These are phyloP conservation scores for Ariopsis seemanni DNA, from an alignment of 2,113 vertebrate genomes.

Conservation along the genomic window DNA sequence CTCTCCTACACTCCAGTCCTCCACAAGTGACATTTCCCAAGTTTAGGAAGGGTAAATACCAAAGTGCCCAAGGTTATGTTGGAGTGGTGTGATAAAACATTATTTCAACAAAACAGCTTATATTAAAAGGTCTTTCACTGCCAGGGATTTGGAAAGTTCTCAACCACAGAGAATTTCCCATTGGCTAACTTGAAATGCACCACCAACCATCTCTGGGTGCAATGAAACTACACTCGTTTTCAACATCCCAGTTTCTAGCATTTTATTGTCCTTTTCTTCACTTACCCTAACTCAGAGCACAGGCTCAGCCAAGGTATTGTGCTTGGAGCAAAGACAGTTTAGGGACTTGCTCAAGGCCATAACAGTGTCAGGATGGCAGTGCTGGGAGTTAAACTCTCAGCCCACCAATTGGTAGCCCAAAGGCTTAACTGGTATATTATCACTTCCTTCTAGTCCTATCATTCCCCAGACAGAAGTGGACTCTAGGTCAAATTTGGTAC, in stretches of 20 bases:
- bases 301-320: background rate
- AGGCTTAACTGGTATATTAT: background rate
- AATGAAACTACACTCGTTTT: background rate
- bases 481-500: background rate
- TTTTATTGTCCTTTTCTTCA: background rate
- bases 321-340: background rate
- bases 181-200: background rate
- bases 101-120: slow-evolving; percentile 16
- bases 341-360: background rate
- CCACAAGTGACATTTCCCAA: slow-evolving; percentile 32
- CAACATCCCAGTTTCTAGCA: background rate
- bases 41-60: slow-evolving; percentile 32
- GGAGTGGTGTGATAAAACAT: slow-evolving; percentile 22
- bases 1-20: background rate
- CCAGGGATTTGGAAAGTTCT: background rate
- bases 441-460: background rate
- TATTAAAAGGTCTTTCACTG: slow-evolving; percentile 8
- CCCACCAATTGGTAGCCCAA: background rate
- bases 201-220: background rate
- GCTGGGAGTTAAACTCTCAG: background rate
- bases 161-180: background rate
- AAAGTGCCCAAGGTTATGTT: slow-evolving; percentile 31
- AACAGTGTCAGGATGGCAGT: background rate
- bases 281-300: background rate
- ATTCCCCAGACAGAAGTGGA: background rate